Percentiles rank a stretch among this genome's conserved stretches.
phyloP scores from a whole-genome alignment of 2,888 invertebrate genomes.

The Synanthedon myopaeformis region DNA sequence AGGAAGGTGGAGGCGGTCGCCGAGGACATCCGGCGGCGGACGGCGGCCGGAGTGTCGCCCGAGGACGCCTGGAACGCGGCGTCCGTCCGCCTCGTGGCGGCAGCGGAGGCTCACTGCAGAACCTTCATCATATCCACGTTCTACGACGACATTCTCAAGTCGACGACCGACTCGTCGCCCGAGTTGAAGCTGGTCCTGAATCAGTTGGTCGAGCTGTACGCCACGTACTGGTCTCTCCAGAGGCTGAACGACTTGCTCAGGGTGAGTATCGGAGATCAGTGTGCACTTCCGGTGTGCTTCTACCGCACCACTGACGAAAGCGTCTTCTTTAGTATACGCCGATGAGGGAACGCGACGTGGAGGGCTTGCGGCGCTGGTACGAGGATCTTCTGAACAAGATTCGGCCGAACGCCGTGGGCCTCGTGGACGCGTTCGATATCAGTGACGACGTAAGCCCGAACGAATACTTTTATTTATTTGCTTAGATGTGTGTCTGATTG shows the following conservation, averaged over 20 bases:
- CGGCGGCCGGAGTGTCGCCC: slow-evolving; percentile 71
- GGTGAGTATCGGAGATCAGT: slow-evolving; percentile 47
- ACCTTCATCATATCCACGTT: slow-evolving; percentile 82
- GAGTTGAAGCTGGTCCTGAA: slow-evolving; percentile 72
- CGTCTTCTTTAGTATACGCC: slow-evolving; percentile 65
- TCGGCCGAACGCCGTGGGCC: slow-evolving; percentile 82
- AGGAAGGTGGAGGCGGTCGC: slow-evolving; percentile 80
- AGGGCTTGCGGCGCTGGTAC: slow-evolving; percentile 68
- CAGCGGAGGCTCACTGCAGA: slow-evolving; percentile 89
- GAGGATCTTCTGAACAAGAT: slow-evolving; percentile 73
- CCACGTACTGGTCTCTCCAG: slow-evolving; percentile 79
- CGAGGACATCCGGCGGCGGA: slow-evolving; percentile 73
- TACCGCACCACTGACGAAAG: neutral
- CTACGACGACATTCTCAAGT: slow-evolving; percentile 61
- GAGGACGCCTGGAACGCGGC: slow-evolving; percentile 90
- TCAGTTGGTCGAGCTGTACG: slow-evolving; percentile 81
- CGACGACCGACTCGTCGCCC: slow-evolving; percentile 63
- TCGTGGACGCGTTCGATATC: slow-evolving; percentile 93
- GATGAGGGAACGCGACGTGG: slow-evolving; percentile 31
- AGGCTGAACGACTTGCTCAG: slow-evolving; percentile 82
- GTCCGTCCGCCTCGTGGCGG: slow-evolving; percentile 83
- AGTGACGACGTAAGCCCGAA: slow-evolving; percentile 72
- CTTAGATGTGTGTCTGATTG: neutral
- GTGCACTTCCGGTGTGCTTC: neutral
- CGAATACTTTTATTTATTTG: neutral